Conservation (phyloP, 2,888 invertebrate species). For the Hylaea fasciaria region DNA sequence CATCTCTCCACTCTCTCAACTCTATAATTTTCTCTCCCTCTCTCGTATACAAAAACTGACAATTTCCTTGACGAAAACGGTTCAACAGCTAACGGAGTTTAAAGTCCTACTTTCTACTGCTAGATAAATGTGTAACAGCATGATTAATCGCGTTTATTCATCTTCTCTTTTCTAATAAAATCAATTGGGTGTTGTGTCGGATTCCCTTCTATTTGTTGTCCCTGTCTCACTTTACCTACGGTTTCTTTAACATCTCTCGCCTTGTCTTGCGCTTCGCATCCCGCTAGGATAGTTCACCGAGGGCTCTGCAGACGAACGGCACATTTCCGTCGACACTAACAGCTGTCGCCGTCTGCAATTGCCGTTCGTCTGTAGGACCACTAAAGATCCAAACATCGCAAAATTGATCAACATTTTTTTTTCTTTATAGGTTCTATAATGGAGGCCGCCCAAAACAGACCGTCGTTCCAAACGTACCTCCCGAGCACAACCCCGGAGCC, state of each 20-base stretch:
- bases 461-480: constrained; percentile 81
- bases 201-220: not conserved
- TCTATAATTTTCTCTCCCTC: too few species aligned
- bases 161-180: not conserved
- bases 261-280: constrained; percentile 13
- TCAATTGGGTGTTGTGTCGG: not conserved
- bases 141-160: constrained; percentile 2
- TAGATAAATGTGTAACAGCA: constrained; percentile 9
- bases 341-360: not conserved
- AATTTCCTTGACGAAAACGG: too few species aligned
- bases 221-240: not conserved
- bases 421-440: constrained; percentile 88
- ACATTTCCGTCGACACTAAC: not conserved
- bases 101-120: not conserved
- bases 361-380: not conserved
- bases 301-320: too few species aligned
- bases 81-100: too few species aligned
- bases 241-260: not conserved
- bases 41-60: too few species aligned
- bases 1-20: too few species aligned
- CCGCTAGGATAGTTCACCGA: constrained; percentile 2
- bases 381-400: too few species aligned
- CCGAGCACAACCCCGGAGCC: constrained; percentile 66
- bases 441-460: constrained; percentile 88
- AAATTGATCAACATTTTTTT: too few species aligned